Percentiles rank a stretch among this genome's conserved stretches.
phyloP scores from a whole-genome alignment of 1,140 invertebrate species.

The Cydia strobilella region DNA sequence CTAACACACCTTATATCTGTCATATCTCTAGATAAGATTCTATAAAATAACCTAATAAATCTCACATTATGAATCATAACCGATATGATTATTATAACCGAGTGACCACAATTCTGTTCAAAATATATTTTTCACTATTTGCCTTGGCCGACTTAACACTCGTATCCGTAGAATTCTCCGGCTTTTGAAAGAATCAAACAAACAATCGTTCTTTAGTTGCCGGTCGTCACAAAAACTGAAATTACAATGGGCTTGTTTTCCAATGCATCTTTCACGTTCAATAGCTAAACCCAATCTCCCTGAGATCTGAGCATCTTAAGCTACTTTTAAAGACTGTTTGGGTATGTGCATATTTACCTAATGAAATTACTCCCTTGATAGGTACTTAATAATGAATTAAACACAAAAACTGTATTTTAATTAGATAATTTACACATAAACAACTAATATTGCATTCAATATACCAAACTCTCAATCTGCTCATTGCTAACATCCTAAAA shows the following conservation, averaged over 20 bases:
- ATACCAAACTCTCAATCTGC: not conserved
- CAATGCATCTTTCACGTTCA: not conserved
- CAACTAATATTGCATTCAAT: not conserved
- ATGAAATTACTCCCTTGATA: too few relatives aligned
- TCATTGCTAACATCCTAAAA: not conserved
- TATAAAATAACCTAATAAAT: not conserved
- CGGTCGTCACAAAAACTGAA: not conserved
- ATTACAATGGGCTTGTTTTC: not conserved
- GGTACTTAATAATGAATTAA: too few relatives aligned
- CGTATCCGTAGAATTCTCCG: not conserved
- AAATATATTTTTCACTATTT: not conserved
- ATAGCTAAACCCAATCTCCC: too few relatives aligned
- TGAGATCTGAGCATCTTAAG: too few relatives aligned
- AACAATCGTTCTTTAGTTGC: not conserved
- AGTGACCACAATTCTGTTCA: not conserved
- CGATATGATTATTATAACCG: too few relatives aligned
- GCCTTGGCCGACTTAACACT: conserved; percentile 2
- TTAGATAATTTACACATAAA: too few relatives aligned
- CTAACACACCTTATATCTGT: too few relatives aligned
- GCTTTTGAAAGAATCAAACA: not conserved
- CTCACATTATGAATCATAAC: not conserved
- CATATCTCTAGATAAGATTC: not conserved
- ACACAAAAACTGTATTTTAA: too few relatives aligned
- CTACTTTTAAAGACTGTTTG: too few relatives aligned
- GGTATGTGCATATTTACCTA: too few relatives aligned